Conservation (phyloP, 2,797 vertebrate genomes). For the Sebastes matsubarae region DNA sequence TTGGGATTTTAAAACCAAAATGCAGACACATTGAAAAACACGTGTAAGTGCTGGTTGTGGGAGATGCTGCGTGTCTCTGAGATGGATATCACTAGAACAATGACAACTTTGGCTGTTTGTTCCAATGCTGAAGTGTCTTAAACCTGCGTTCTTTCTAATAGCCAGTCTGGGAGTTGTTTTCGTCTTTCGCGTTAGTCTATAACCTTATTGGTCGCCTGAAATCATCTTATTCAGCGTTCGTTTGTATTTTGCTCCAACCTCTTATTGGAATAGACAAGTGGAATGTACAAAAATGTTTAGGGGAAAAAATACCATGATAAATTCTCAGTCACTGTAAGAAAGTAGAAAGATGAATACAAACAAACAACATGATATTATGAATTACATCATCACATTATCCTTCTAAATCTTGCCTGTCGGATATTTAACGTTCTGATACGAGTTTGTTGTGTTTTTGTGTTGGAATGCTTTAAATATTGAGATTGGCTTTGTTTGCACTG, state of each 20-base stretch:
- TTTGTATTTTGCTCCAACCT: too few species aligned
- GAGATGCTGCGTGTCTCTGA: not conserved
- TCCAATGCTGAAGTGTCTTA: not conserved
- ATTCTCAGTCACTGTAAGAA: not conserved
- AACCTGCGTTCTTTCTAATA: not conserved
- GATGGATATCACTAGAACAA: not conserved
- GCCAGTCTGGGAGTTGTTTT: not conserved
- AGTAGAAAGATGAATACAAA: not conserved
- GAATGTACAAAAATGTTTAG: not conserved
- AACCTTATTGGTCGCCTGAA: too few species aligned
- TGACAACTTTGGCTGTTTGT: not conserved
- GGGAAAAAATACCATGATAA: not conserved
- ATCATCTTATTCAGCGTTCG: too few species aligned
- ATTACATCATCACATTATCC: too few species aligned
- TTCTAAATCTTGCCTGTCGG: too few species aligned
- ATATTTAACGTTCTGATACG: not conserved
- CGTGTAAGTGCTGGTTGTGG: not conserved
- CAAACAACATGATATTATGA: not conserved
- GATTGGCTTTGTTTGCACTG: not conserved
- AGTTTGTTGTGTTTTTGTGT: not conserved
- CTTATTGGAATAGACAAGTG: not conserved
- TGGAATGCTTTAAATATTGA: not conserved
- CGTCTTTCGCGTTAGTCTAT: too few species aligned
- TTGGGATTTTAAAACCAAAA: not conserved
- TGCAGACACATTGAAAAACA: slow-evolving; percentile 2